Evolutionary conservation across 2,113 vertebrate species (phyloP).

Genomic region (Paracanthobrama guichenoti): DNA sequence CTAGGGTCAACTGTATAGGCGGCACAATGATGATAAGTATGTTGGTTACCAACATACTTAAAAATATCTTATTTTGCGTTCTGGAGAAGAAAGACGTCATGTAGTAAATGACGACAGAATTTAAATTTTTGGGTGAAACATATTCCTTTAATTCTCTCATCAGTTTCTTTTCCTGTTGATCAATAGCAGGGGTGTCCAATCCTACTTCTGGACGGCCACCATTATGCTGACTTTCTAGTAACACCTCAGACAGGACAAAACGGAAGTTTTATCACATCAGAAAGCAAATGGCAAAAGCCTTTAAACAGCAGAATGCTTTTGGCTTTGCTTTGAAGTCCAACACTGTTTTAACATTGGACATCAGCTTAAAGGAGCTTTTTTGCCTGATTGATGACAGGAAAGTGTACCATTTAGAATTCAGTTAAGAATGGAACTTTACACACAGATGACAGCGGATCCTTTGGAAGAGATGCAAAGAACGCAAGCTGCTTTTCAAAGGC

Average conservation of each 20-base stretch:
- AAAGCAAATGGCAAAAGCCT: background rate
- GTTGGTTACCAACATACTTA: background rate
- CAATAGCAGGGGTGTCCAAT: too few relatives aligned
- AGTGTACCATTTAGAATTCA: background rate
- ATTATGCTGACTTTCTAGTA: too few relatives aligned
- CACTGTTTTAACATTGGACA: background rate
- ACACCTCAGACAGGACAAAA: background rate
- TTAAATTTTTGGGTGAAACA: too few relatives aligned
- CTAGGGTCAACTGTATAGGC: background rate
- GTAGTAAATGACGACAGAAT: too few relatives aligned
- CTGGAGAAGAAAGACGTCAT: background rate
- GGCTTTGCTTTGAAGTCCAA: background rate
- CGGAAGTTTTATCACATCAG: background rate
- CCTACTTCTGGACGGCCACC: too few relatives aligned
- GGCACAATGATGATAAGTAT: background rate
- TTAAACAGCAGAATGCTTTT: background rate
- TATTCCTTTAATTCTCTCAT: too few relatives aligned
- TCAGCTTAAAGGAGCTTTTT: background rate
- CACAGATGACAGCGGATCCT: background rate
- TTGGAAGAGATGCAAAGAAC: background rate
- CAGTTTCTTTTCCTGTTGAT: too few relatives aligned
- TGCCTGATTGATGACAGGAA: background rate
- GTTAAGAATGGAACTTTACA: background rate
- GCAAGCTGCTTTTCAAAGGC: background rate
- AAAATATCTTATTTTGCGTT: background rate